These are phyloP conservation scores for Papilio gigon DNA, from an alignment of 2,888 invertebrate genomes.

Conservation along the genomic window DNA sequence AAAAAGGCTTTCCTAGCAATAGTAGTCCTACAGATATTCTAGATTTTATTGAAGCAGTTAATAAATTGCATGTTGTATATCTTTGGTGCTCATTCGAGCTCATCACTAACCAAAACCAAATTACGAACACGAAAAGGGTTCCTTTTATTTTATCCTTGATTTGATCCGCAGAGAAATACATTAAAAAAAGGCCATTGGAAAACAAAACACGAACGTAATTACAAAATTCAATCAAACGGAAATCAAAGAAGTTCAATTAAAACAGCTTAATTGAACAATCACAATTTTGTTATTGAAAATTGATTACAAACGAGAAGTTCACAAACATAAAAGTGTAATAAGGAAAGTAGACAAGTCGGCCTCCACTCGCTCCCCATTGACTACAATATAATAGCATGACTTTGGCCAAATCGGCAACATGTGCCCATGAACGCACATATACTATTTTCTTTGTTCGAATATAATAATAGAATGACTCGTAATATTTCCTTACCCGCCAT, in stretches of 20 bases:
- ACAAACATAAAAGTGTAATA: constrained; percentile 31
- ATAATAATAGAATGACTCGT: constrained; percentile 77
- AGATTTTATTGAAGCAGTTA: neutral
- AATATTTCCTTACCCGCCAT: constrained; percentile 63
- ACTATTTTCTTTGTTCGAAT: constrained; percentile 69
- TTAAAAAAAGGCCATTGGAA: constrained; percentile 21
- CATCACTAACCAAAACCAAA: neutral
- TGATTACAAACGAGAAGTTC: neutral
- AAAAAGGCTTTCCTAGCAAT: no score
- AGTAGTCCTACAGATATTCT: no score
- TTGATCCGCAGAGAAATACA: neutral
- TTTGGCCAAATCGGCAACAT: constrained; percentile 71
- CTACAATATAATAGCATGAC: constrained; percentile 70
- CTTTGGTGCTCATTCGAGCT: neutral
- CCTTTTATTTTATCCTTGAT: neutral
- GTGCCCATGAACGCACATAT: constrained; percentile 53
- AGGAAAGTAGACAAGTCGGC: constrained; percentile 44
- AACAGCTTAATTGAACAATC: constrained; percentile 13
- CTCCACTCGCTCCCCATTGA: constrained; percentile 49
- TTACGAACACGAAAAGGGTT: neutral
- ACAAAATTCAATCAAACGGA: constrained; percentile 18
- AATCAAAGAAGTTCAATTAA: constrained; percentile 23
- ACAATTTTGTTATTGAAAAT: constrained; percentile 26
- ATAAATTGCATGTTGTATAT: neutral
- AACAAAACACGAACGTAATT: constrained; percentile 29